Evolutionary conservation across 2,888 invertebrate species (phyloP).

Genomic region (Zeuzera pyrina): DNA sequence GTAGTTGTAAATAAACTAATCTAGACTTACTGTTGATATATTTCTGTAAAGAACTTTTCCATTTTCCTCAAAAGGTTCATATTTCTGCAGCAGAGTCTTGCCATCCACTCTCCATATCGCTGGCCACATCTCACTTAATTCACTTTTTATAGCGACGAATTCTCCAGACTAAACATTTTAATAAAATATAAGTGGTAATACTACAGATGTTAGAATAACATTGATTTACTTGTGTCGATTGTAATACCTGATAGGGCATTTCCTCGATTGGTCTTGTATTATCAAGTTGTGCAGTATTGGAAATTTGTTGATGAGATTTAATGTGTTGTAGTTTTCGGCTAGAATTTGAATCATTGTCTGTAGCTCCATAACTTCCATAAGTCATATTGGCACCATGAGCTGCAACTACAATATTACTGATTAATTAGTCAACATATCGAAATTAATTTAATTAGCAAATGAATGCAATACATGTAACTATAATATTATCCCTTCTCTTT

Average conservation of each 20-base stretch:
- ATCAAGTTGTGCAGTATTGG: conserved; percentile 51
- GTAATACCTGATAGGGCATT: conserved; percentile 74
- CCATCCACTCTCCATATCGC: conserved; percentile 94
- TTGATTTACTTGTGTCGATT: not conserved
- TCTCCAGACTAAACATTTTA: conserved; percentile 82
- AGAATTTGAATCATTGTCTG: conserved; percentile 50
- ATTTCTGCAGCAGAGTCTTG: conserved; percentile 85
- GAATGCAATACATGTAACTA: too few species aligned
- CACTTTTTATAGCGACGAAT: conserved; percentile 89
- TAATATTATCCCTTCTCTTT: too few species aligned
- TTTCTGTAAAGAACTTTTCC: conserved; percentile 87
- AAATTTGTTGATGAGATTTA: conserved; percentile 65
- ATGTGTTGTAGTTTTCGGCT: conserved; percentile 59
- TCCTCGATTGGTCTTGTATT: conserved; percentile 63
- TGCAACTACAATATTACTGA: conserved; percentile 55
- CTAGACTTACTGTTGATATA: conserved; percentile 85
- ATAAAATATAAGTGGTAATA: not conserved
- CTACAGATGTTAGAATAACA: not conserved
- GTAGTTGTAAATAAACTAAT: too few species aligned
- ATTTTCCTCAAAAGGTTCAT: conserved; percentile 86
- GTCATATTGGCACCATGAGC: conserved; percentile 73
- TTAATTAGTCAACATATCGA: too few species aligned
- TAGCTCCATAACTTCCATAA: conserved; percentile 69
- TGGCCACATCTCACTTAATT: conserved; percentile 86
- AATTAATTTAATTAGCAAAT: too few species aligned